A percentile compares a stretch with the other conserved stretches of the same genome.
These are phyloP conservation scores for Australoheros facetus DNA, from an alignment of 2,797 vertebrate genomes.

Conservation along the genomic window DNA sequence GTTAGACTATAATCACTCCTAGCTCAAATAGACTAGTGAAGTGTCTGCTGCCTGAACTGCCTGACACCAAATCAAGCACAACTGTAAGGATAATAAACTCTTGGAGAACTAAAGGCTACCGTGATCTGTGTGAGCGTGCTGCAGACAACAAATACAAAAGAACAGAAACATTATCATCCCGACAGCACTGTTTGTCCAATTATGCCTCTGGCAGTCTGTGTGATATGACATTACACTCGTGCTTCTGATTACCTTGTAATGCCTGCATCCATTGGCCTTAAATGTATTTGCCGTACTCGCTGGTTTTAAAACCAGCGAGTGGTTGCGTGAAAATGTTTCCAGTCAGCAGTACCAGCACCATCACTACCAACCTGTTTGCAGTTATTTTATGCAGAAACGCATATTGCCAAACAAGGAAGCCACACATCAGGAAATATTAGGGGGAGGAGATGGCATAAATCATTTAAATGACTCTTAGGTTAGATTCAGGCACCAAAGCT, in stretches of 20 bases:
- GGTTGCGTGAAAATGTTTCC: neutral
- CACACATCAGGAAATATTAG: neutral
- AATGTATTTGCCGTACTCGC: constrained; percentile 8
- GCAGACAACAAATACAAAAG: neutral
- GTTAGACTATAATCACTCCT: neutral
- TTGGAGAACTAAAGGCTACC: neutral
- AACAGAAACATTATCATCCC: neutral
- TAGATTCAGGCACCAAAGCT: too few species aligned
- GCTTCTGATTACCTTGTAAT: neutral
- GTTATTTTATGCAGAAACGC: neutral
- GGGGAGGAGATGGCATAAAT: neutral
- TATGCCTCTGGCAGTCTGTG: neutral
- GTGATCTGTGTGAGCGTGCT: neutral
- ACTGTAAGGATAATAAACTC: neutral
- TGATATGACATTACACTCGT: neutral
- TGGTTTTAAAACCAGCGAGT: neutral
- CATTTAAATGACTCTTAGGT: too few species aligned
- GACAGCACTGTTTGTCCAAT: neutral
- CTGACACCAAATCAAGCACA: neutral
- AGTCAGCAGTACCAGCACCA: neutral
- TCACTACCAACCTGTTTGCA: neutral
- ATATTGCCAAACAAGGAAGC: rapidly evolving
- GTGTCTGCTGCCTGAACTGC: neutral
- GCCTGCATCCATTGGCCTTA: neutral
- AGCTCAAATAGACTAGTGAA: neutral